These are phyloP conservation scores for Scolopax bukidnonensis DNA, from an alignment of 2,797 vertebrate genomes.

Conservation along the genomic window DNA sequence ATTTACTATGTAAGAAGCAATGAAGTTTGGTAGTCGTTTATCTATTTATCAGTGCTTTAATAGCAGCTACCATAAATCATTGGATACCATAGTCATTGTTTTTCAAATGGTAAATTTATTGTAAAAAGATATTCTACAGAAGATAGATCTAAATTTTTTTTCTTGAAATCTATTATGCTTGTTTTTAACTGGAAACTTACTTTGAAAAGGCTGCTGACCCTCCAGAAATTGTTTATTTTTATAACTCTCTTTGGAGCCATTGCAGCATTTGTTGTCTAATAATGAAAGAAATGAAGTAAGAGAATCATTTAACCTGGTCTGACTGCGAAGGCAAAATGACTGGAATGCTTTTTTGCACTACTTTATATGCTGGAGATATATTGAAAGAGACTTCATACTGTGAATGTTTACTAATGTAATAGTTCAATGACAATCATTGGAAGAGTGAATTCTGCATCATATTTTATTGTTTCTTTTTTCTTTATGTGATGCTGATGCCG, in stretches of 20 bases:
- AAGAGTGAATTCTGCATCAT: conserved; percentile 77
- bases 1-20: conserved; percentile 84
- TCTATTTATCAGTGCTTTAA: conserved; percentile 80
- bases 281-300: conserved; percentile 69
- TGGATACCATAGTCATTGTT: conserved; percentile 76
- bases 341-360: conserved; percentile 83
- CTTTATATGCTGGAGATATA: conserved; percentile 81
- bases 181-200: conserved; percentile 82
- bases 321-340: conserved; percentile 75
- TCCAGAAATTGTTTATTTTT: conserved; percentile 84
- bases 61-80: conserved; percentile 76
- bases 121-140: conserved; percentile 79
- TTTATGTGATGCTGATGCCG: conserved; percentile 70
- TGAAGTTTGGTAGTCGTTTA: conserved; percentile 77
- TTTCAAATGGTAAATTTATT: conserved; percentile 79
- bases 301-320: conserved; percentile 73
- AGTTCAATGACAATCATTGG: conserved; percentile 85
- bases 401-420: conserved; percentile 83
- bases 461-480: conserved; percentile 69
- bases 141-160: conserved; percentile 77
- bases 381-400: conserved; percentile 84
- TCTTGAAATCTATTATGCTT: conserved; percentile 79
- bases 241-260: conserved; percentile 78
- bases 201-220: conserved; percentile 76
- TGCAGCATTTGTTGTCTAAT: conserved; percentile 74